These are phyloP conservation scores for Micoletzkya japonica DNA, from an alignment of 2,888 invertebrate genomes.

Conservation along the genomic window DNA sequence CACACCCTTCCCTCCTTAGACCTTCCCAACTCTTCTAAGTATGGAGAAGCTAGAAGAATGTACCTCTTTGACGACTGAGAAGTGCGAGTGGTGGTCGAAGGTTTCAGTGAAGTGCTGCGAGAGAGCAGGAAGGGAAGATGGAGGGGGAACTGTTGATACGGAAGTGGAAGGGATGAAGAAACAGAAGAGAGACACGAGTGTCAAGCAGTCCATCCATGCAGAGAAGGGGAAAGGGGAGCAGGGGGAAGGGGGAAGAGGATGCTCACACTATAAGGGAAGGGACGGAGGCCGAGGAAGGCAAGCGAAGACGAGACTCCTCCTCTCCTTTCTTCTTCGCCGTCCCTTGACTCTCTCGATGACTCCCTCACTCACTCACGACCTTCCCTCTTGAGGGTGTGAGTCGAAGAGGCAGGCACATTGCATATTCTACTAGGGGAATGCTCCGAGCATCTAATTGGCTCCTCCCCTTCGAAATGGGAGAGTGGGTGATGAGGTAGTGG, in stretches of 20 bases:
- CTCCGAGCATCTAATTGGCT: no score
- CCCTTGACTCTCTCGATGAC: background rate
- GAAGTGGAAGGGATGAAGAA: conserved; percentile 34
- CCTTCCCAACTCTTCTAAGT: no score
- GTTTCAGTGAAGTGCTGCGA: conserved; percentile 32
- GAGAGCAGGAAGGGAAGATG: conserved; percentile 31
- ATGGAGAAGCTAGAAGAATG: conserved; percentile 6
- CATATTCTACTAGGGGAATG: no score
- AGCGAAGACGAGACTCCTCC: no score
- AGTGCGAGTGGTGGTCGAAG: conserved; percentile 35
- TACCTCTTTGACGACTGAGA: conserved; percentile 32
- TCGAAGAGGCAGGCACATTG: no score
- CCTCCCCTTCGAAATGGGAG: no score
- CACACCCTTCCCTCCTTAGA: no score
- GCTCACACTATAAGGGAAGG: conserved; percentile 12
- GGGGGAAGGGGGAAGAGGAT: conserved; percentile 23
- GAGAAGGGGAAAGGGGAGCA: conserved; percentile 13
- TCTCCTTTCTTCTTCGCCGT: background rate
- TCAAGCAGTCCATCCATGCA: conserved; percentile 31
- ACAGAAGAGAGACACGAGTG: conserved; percentile 35
- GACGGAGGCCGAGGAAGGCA: conserved; percentile 21
- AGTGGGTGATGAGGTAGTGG: no score
- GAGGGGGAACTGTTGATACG: conserved; percentile 30
- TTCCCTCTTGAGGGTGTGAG: no score
- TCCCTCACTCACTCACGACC: background rate